These are phyloP conservation scores for Cephonodes hylas DNA, from an alignment of 2,888 invertebrate genomes.

Conservation along the genomic window DNA sequence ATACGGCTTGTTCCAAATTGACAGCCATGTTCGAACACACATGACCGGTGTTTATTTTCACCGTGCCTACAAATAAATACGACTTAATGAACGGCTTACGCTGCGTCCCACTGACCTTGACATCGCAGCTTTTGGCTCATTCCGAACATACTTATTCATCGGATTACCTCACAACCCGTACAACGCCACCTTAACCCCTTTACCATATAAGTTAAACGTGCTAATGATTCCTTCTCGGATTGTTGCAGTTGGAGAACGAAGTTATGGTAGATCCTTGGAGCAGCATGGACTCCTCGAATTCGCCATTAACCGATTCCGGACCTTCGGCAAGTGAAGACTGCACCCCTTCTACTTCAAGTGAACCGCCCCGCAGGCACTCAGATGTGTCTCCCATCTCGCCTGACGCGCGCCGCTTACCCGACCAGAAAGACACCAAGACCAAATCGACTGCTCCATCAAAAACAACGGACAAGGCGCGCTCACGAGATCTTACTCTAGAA, in stretches of 20 bases:
- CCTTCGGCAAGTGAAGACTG: constrained; percentile 78
- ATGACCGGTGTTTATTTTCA: constrained; percentile 34
- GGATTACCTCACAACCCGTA: constrained; percentile 44
- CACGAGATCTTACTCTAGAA: constrained; percentile 67
- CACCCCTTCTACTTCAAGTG: constrained; percentile 73
- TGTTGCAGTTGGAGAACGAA: constrained; percentile 82
- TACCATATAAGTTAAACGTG: constrained; percentile 34
- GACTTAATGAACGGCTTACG: constrained; percentile 32
- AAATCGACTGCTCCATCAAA: constrained; percentile 47
- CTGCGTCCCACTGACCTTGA: neutral
- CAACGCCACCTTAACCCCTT: constrained; percentile 49
- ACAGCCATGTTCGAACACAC: neutral
- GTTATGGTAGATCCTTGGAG: constrained; percentile 80
- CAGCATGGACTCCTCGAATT: constrained; percentile 80
- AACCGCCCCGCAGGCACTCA: constrained; percentile 51
- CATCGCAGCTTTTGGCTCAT: constrained; percentile 30
- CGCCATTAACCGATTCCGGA: constrained; percentile 76
- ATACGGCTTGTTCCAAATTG: constrained; percentile 4
- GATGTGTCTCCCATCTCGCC: constrained; percentile 53
- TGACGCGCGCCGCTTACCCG: constrained; percentile 60
- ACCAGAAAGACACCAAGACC: constrained; percentile 58
- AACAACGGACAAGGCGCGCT: constrained; percentile 64
- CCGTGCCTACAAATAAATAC: constrained; percentile 46
- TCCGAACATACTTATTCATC: constrained; percentile 49
- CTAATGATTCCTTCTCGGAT: constrained; percentile 36